Base-by-base conservation (phyloP, 2,888 invertebrate species). In the Papilio protenor region DNA sequence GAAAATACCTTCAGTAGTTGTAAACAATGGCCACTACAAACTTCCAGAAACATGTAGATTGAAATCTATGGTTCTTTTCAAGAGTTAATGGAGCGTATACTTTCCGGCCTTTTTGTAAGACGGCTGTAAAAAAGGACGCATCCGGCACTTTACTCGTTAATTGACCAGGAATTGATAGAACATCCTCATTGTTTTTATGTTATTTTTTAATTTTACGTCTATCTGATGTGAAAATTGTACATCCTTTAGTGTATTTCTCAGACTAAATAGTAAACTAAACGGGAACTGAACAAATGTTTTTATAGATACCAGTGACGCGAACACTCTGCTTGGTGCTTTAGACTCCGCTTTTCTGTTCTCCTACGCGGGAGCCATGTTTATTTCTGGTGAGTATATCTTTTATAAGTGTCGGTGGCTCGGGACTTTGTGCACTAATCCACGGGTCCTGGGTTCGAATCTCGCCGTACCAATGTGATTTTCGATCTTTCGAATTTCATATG, bases 301-400 rank as follows among this genome's bases (percentile, higher is more conserved):
- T 47, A 11, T 88, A 94, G 94, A 94, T 59, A 92, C 92, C 90
- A 95, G 95, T 0, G 96, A 97, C 88, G 97, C 98, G 1, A 96
- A 97, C 80, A 96, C 97, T 1, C 90, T 98, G 55, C 96, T 99
- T 59, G 99, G 99, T 0, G 96, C 97, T 12, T 91, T 99, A 81
- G 99, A 99, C 88, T 98, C 98, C 0, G 97, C 98, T 0, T 99
- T 98, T 90, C 95, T 99, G 0, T 98, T 99, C 90, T 96, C 97
- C 0, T 99, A 99, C 88, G 99, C 99, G 0, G 95, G 96, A 77
- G 97, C 98, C 81, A 99, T 99, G 99, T 99, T 99, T 90, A 92
- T 95, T 0, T 97, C 97, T 1, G 95, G 95, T 94, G 78, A 86
- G 83, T 64, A 66, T 55, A 27, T 21, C 64, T 45, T 40, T 27